Base-by-base conservation (phyloP, 2,797 vertebrate species). In the Hoplostethus mediterraneus region DNA sequence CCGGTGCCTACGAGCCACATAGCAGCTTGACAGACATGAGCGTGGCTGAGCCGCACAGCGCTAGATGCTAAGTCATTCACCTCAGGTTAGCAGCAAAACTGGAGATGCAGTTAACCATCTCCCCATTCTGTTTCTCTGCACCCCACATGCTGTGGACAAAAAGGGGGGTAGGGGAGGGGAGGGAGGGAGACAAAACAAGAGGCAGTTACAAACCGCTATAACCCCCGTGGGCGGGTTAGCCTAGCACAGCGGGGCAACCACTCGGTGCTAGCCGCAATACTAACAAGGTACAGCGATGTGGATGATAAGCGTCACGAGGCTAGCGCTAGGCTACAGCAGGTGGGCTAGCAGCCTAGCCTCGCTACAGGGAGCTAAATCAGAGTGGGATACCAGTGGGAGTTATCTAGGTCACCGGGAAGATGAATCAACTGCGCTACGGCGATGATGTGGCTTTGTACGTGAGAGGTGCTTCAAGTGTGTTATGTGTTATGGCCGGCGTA, bases 61-160 rank as follows among this genome's bases (percentile, higher is more conserved):
- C 61, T 57, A 63, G 63, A 77, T 63, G 81, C 87, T 80, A 72
- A 86, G 89, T 91, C 86, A 92, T 92, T 95, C 93, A 95, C 94
- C 93, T 95, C 88, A 94, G 87, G 91, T 94, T 94, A 92, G 94
- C 90, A 60, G 93, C 92, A 80, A 94, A 93, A 92, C 82, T 90
- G 90, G 94, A 95, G 91, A 94, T 93, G 93, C 93, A 94, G 93
- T 93, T 93, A 92, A 90, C 87, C 93, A 94, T 94, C 88, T 95
- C 94, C 56, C 89, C 92, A 83, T 87, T 94, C 88, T 94, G 94
- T 89, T 94, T 95, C 77, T 95, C 93, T 90, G 93, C 90, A 84
- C 93, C 92, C 93, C 94, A 95, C 93, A 95, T 94, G 90, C 93
- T 95, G 94, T 92, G 85, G 91, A 94, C 83, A 93, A 68, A 90